phyloP scores from a whole-genome alignment of 2,797 vertebrate species.

The Urosaurus nigricauda region DNA sequence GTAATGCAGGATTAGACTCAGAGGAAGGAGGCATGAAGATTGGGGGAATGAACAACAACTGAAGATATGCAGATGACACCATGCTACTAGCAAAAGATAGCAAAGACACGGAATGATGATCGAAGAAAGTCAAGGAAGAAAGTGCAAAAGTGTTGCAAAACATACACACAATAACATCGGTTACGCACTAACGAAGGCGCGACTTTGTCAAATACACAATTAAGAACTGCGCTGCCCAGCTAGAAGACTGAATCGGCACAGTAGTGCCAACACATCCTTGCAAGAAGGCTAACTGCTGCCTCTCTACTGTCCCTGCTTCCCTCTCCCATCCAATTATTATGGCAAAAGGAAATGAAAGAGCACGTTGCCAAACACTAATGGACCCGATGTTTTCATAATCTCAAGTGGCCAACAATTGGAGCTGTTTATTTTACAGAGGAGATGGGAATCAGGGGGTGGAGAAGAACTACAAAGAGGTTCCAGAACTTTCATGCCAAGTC shows the following conservation, averaged over 20 bases:
- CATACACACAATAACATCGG: no score
- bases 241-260: conserved; percentile 46
- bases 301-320: conserved; percentile 54
- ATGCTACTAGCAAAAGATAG: no score
- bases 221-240: no score
- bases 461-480: conserved; percentile 52
- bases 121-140: no score
- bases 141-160: no score
- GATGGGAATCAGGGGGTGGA: conserved; percentile 63
- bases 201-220: no score
- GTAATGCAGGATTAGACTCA: no score
- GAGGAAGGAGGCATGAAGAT: no score
- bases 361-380: conserved; percentile 73
- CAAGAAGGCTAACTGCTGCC: conserved; percentile 49
- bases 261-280: conserved; percentile 62
- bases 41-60: no score
- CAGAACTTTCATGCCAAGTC: conserved; percentile 58
- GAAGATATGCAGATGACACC: no score
- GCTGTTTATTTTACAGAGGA: conserved; percentile 71
- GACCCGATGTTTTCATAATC: conserved; percentile 73
- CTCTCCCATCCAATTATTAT: conserved; percentile 64
- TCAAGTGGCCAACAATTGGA: conserved; percentile 71
- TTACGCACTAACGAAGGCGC: no score
- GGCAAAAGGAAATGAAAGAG: conserved; percentile 70
- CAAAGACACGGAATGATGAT: no score